Evolutionary conservation across 2,888 invertebrate genomes (phyloP).

Genomic region (Ceratothoa steindachneri): DNA sequence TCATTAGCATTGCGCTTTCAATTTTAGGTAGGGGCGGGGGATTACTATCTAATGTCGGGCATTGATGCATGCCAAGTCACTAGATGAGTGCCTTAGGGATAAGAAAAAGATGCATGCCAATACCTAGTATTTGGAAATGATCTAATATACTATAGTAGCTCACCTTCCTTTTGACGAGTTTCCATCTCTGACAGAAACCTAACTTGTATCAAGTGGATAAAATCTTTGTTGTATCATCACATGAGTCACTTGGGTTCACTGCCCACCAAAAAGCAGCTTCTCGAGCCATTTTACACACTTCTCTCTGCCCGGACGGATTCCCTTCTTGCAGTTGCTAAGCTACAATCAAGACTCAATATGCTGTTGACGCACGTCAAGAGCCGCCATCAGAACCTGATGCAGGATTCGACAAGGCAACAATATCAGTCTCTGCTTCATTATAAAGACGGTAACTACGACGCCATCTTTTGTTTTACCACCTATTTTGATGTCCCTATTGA

Average conservation of each 20-base stretch:
- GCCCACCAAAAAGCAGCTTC: slow-evolving; percentile 22
- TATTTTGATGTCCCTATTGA: too few relatives aligned
- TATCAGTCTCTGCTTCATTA: slow-evolving; percentile 24
- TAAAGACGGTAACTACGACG: slow-evolving; percentile 34
- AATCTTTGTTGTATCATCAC: slow-evolving; percentile 28
- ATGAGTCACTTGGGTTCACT: slow-evolving; percentile 29
- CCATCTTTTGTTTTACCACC: too few relatives aligned
- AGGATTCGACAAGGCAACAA: slow-evolving; percentile 15
- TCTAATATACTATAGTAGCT: too few relatives aligned
- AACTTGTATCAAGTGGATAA: slow-evolving; percentile 26
- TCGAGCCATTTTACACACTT: slow-evolving; percentile 23
- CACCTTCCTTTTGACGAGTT: too few relatives aligned
- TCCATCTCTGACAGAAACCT: slow-evolving; percentile 15
- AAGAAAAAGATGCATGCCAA: too few relatives aligned
- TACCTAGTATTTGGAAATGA: too few relatives aligned
- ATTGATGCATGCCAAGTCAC: too few relatives aligned
- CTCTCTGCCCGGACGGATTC: slow-evolving; percentile 7
- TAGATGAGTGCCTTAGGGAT: too few relatives aligned
- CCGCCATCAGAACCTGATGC: slow-evolving; percentile 23
- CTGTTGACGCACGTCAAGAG: slow-evolving; percentile 29
- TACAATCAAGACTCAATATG: slow-evolving; percentile 30
- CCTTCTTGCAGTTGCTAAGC: slow-evolving; percentile 20
- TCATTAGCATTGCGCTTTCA: too few relatives aligned
- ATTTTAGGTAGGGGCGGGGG: too few relatives aligned
- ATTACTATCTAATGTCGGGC: too few relatives aligned